Percentiles rank a stretch among this genome's conserved stretches.
Evolutionary conservation across 2,113 vertebrate species (phyloP).

Genomic region (Parotia lawesii): DNA sequence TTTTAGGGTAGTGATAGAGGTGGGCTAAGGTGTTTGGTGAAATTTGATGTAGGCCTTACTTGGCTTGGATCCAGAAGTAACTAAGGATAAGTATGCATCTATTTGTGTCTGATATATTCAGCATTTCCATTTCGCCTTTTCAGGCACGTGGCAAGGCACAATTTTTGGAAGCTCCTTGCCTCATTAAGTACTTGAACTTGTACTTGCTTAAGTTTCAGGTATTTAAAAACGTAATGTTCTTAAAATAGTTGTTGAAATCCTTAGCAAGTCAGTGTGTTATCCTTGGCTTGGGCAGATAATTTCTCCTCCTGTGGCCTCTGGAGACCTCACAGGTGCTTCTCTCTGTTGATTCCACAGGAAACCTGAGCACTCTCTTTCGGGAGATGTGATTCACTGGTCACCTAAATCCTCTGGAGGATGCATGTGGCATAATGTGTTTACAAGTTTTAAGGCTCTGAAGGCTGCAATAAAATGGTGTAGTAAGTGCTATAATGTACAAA

Average conservation of each 20-base stretch:
- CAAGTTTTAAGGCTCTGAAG: neutral
- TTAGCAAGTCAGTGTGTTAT: neutral
- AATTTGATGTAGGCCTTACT: neutral
- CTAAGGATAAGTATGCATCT: neutral
- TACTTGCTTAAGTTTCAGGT: neutral
- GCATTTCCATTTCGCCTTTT: neutral
- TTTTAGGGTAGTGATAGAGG: neutral
- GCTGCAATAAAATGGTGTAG: neutral
- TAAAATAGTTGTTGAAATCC: neutral
- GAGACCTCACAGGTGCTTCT: neutral
- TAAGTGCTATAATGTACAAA: fast-evolving
- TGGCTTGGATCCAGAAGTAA: neutral
- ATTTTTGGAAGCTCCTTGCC: neutral
- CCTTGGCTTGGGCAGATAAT: neutral
- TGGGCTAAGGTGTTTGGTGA: neutral
- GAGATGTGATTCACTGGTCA: neutral
- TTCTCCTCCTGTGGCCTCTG: neutral
- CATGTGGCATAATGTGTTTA: neutral
- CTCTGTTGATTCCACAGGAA: neutral
- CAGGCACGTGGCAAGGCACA: neutral
- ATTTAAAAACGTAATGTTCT: neutral
- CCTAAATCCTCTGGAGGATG: neutral
- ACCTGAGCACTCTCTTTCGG: neutral
- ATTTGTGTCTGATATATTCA: neutral
- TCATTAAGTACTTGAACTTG: neutral